Percentiles rank a stretch among this genome's conserved stretches.
phyloP scores from a whole-genome alignment of 1,140 invertebrate species.

The Pentalonia nigronervosa region DNA sequence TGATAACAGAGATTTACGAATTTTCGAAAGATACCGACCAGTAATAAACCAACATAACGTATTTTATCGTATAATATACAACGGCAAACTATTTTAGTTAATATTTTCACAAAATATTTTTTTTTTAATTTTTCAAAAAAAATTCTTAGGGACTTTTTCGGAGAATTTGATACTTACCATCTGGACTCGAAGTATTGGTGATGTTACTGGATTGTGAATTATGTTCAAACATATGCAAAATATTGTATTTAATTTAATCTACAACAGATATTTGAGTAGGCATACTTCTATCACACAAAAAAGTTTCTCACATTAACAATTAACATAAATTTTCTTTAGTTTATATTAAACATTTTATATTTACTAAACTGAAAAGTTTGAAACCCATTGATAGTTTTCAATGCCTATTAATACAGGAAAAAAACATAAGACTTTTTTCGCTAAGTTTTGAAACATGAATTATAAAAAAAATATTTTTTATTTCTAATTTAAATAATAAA shows the following conservation, averaged over 20 bases:
- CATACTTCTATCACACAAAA: background rate
- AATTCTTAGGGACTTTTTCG: background rate
- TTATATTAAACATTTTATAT: background rate
- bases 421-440: no score
- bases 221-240: background rate
- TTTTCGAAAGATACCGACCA: background rate
- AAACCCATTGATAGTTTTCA: no score
- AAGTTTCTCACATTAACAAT: background rate
- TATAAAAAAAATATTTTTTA: no score
- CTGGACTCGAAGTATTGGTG: background rate
- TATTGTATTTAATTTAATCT: background rate
- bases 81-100: background rate
- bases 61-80: background rate
- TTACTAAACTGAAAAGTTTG: no score
- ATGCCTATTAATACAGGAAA: no score
- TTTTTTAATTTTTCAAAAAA: no score
- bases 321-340: background rate
- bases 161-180: background rate
- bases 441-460: no score
- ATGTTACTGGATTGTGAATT: background rate
- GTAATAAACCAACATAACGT: background rate
- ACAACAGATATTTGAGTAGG: background rate
- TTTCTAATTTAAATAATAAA: no score
- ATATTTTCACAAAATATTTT: background rate
- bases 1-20: background rate